Percentiles rank a stretch among this genome's conserved stretches.
These are phyloP conservation scores for Heliconius sara DNA, from an alignment of 2,888 invertebrate species.

Conservation along the genomic window DNA sequence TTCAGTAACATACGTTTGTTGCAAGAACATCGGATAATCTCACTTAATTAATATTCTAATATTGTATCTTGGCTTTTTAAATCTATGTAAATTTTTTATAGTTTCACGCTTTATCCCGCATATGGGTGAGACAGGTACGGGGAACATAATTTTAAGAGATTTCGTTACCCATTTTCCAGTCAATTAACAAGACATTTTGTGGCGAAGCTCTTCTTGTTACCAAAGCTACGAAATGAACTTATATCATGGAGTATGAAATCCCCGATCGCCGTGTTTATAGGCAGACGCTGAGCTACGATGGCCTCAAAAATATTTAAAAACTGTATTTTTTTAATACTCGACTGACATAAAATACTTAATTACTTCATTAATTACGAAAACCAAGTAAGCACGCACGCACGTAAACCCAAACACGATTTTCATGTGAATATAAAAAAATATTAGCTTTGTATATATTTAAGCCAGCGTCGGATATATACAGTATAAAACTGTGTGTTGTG, in stretches of 20 bases:
- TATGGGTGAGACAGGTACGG: background rate
- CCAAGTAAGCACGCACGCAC: background rate
- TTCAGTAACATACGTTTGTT: conserved; percentile 34
- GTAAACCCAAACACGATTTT: background rate
- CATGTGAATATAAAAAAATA: too few relatives aligned
- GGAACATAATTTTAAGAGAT: background rate
- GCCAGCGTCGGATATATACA: too few relatives aligned
- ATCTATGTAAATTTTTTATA: background rate
- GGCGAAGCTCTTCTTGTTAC: too few relatives aligned
- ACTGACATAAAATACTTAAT: too few relatives aligned
- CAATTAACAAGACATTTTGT: background rate
- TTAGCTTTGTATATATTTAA: too few relatives aligned
- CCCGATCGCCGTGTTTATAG: too few relatives aligned
- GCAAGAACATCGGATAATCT: conserved; percentile 34
- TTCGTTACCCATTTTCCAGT: background rate
- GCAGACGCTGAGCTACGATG: too few relatives aligned
- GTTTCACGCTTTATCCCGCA: background rate
- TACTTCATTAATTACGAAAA: background rate
- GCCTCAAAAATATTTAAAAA: too few relatives aligned
- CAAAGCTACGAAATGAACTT: too few relatives aligned
- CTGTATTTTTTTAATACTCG: too few relatives aligned
- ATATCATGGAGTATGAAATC: too few relatives aligned
- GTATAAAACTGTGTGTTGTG: too few relatives aligned
- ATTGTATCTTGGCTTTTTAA: background rate
- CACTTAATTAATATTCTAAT: conserved; percentile 17